These are phyloP conservation scores for Tridacna gigas DNA, from an alignment of 2,888 invertebrate genomes.

Conservation along the genomic window DNA sequence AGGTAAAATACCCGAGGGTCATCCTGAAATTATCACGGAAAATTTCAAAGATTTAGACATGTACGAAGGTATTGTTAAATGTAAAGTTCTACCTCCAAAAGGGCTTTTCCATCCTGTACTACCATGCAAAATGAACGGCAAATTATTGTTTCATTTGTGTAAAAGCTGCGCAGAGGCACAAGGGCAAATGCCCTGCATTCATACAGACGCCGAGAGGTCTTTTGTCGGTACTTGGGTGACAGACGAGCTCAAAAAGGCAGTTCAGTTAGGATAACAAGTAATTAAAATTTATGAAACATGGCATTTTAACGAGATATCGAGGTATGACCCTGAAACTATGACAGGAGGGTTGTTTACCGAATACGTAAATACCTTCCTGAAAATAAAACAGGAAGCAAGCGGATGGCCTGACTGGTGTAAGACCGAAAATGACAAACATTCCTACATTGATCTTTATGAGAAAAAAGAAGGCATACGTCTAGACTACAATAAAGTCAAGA, in stretches of 20 bases:
- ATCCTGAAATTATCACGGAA: conserved; percentile 68
- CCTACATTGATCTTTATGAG: conserved; percentile 63
- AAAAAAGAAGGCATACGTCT: conserved; percentile 27
- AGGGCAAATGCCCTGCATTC: background rate
- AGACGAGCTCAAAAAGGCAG: conserved; percentile 45
- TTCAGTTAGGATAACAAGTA: conserved; percentile 35
- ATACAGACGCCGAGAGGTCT: conserved; percentile 33
- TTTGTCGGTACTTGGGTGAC: conserved; percentile 57
- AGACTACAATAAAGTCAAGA: conserved; percentile 29
- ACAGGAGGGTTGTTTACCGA: conserved; percentile 73
- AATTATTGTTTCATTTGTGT: conserved; percentile 83
- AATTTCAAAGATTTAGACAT: conserved; percentile 62
- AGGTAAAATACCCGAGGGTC: conserved; percentile 69
- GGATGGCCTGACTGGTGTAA: conserved; percentile 32
- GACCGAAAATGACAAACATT: conserved; percentile 57
- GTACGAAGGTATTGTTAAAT: conserved; percentile 74
- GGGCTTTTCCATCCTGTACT: conserved; percentile 77
- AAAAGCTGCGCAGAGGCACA: conserved; percentile 56
- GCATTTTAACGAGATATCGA: conserved; percentile 72
- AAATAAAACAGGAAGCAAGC: background rate
- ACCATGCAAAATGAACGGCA: conserved; percentile 73
- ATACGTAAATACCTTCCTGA: conserved; percentile 35
- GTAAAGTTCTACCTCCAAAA: conserved; percentile 72
- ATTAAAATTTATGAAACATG: conserved; percentile 78
- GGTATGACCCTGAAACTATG: conserved; percentile 52